Evolutionary conservation across 2,888 invertebrate genomes (phyloP), one percentile per base, ranked within the genome.

Genomic region (Tortrix viridana): DNA sequence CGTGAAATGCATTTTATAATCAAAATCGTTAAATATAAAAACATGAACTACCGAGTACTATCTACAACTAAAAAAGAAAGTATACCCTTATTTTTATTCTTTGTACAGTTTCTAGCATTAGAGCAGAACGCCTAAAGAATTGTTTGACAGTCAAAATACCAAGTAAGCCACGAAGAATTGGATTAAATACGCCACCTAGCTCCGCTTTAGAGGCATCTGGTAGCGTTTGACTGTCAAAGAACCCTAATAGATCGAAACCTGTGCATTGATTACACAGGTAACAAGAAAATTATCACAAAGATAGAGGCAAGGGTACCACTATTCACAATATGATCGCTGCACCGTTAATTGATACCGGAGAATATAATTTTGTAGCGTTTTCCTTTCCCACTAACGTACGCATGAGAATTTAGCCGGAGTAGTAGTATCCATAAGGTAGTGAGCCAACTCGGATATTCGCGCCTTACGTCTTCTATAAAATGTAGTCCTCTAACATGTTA

Each of bases 41-140:
- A 67, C 73, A 65, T 65, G 59, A 74, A 74, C 73, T 75, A 74
- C 75, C 64, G 65, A 77, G 69, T 73, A 78, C 74, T 88, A 89
- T 86, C 84, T 89, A 89, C 84, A 89, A 82, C 73, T 75, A 79
- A 85, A 73, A 69, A 68, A 68, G 69, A 81, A 82, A 80, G 68
- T 74, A 75, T 73, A 76, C 70, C 71, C 88, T 87, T 89, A 88
- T 46, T 52, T 62, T 55, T 71, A 79, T 89, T 89, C 86, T 89
- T 89, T 90, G 88, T 90, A 90, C 90, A 90, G 71, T 79, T 80
- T 77, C 77, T 81, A 80, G 81, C 79, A 79, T 73, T 71, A 77
- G 78, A 87, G 85, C 80, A 79, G 76, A 85, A 85, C 56, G 63
- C 67, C 68, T 78, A 85, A 84, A 80, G 79, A 82, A 80, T 52